phyloP scores from a whole-genome alignment of 2,888 invertebrate genomes.

The Athalia rosae region DNA sequence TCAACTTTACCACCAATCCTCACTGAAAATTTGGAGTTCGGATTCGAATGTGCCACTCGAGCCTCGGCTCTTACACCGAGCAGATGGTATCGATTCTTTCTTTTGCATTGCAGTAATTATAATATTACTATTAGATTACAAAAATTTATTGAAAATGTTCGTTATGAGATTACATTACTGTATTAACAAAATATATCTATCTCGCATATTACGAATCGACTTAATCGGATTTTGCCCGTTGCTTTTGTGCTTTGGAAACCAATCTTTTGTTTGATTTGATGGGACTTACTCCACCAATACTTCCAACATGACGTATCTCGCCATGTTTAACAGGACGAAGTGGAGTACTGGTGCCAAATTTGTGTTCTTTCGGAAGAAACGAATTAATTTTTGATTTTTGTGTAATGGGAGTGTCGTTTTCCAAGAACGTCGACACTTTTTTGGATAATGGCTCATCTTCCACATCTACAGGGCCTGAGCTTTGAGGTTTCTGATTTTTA shows the following conservation, averaged over 20 bases:
- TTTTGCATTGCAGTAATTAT: no score
- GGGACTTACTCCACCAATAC: slow-evolving; percentile 6
- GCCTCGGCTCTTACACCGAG: no score
- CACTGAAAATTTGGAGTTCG: neutral
- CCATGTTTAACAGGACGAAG: neutral
- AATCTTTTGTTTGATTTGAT: neutral
- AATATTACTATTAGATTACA: no score
- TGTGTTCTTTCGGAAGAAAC: neutral
- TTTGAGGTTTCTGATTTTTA: neutral
- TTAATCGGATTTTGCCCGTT: neutral
- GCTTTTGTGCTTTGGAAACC: neutral
- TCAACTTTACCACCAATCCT: no score
- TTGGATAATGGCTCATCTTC: neutral
- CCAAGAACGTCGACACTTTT: neutral
- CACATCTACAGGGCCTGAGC: neutral
- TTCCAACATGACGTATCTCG: neutral
- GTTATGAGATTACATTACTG: neutral
- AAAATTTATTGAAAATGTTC: no score
- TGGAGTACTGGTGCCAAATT: slow-evolving; percentile 32
- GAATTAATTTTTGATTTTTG: slow-evolving; percentile 1
- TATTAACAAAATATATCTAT: neutral
- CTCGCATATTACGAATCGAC: neutral
- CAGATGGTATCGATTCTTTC: no score
- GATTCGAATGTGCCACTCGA: neutral
- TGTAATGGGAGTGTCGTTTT: neutral